A percentile compares a stretch with the other conserved stretches of the same genome.
These are phyloP conservation scores for Agrilus biguttatus DNA, from an alignment of 2,888 invertebrate species.

Conservation along the genomic window DNA sequence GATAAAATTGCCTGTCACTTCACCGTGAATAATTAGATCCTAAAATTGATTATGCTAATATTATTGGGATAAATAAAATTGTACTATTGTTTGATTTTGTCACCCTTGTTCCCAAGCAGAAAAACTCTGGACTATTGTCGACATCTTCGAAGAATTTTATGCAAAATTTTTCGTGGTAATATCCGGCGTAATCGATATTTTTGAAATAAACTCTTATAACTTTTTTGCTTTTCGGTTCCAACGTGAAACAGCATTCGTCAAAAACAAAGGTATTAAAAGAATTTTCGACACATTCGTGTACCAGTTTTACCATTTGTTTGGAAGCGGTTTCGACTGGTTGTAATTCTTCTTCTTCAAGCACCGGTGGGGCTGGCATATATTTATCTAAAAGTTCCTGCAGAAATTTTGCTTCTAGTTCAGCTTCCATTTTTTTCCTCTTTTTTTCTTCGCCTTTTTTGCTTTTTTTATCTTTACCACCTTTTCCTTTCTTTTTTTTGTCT, in stretches of 20 bases:
- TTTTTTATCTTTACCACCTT: not conserved
- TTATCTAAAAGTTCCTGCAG: not conserved
- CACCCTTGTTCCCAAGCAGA: not conserved
- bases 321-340: not conserved
- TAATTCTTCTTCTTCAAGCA: too few relatives aligned
- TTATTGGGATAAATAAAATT: not conserved
- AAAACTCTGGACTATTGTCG: not conserved
- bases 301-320: not conserved
- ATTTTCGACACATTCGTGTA: constrained; percentile 10
- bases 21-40: constrained; percentile 10
- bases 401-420: not conserved
- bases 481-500: too few relatives aligned
- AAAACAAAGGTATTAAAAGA: constrained; percentile 13
- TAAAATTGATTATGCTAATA: too few relatives aligned
- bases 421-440: not conserved
- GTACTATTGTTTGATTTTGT: not conserved
- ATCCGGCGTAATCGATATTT: constrained; percentile 11
- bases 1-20: constrained; percentile 14
- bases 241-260: constrained; percentile 9
- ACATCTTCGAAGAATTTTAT: constrained; percentile 7
- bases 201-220: constrained; percentile 11
- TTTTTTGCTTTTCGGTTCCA: constrained; percentile 7
- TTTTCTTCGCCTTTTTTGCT: too few relatives aligned
- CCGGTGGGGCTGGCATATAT: too few relatives aligned
- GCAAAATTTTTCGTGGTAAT: constrained; percentile 9